Base-by-base conservation (phyloP, 1,140 invertebrate genomes). In the Bombyx mandarina region DNA sequence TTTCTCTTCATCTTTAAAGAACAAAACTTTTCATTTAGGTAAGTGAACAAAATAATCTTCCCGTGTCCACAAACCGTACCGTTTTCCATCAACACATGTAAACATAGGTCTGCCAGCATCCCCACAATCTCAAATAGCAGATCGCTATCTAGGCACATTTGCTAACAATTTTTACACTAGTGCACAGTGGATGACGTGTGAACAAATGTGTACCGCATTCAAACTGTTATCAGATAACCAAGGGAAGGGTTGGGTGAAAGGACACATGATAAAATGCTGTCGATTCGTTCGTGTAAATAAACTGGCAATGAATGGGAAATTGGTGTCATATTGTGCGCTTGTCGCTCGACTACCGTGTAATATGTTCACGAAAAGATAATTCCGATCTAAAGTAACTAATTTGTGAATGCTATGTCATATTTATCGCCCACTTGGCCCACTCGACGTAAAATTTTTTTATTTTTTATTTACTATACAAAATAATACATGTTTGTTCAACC, bases 111-210 rank as follows among this genome's bases (percentile, higher is more conserved):
- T 42, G 54, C 48, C 49, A 26, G 45, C 55, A 64, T 71, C 71
- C 74, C 67, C 67, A 66, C 60, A 61, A 60, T 61, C 64, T 65
- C 75, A 77, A 82, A 86, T 80, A 71, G 71, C 66, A 83, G 83
- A 86, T 84, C 73, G 57, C 79, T 84, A 86, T 86, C 83, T 81
- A 69, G 67, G 59, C 68, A 69, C 73, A 82, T 82, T 86, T 74
- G 76, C 78, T 79, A 76, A 79, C 83, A 82, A 83, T 86, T 86
- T 86, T 84, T 82, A 83, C 83, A 84, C 83, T 81, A 83, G 62
- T 73, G 71, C 61, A 69, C 68, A 77, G 73, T 75, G 76, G 76
- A 77, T 81, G 75, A 75, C 73, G 66, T 48, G 63, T 77, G 75
- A 75, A 86, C 82, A 84, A 84, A 86, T 84, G 79, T 83, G 75